These are phyloP conservation scores for Brachionus angularis DNA, from an alignment of 1,140 invertebrate genomes.

Conservation along the genomic window DNA sequence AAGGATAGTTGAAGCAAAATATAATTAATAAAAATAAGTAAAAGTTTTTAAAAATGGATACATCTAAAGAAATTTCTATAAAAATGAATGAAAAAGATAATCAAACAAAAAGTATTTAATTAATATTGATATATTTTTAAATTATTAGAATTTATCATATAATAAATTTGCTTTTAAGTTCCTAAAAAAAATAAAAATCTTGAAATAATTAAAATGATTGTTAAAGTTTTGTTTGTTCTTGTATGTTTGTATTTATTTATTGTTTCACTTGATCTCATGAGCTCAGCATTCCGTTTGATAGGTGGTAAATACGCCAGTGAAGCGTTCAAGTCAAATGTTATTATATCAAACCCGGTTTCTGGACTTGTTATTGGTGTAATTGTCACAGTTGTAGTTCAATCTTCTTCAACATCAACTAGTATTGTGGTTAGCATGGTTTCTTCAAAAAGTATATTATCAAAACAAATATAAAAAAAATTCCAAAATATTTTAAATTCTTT, in stretches of 20 bases:
- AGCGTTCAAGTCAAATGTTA: conserved; percentile 38
- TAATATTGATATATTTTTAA: too few species aligned
- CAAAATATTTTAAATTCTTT: too few species aligned
- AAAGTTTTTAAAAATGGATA: too few species aligned
- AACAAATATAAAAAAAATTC: too few species aligned
- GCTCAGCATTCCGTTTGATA: conserved; percentile 33
- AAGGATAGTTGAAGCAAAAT: too few species aligned
- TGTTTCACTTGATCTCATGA: conserved; percentile 34
- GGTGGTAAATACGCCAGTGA: conserved; percentile 25
- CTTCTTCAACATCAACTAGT: conserved; percentile 64
- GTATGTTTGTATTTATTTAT: conserved; percentile 41
- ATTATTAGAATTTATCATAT: too few species aligned
- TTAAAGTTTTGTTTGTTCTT: background rate
- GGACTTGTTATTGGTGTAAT: conserved; percentile 65
- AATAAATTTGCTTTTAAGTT: too few species aligned
- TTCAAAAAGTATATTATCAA: conserved; percentile 60
- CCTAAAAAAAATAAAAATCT: background rate
- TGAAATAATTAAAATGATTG: background rate
- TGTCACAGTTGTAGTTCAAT: conserved; percentile 65
- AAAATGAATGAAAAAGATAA: too few species aligned
- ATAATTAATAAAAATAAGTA: too few species aligned
- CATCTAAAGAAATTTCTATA: too few species aligned
- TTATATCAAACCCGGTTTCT: conserved; percentile 62
- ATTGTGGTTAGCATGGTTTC: conserved; percentile 66
- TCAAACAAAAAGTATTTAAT: too few species aligned